Evolutionary conservation across 1,140 invertebrate genomes (phyloP), one percentile per base, ranked within the genome.

Genomic region (Heliconius nattereri): DNA sequence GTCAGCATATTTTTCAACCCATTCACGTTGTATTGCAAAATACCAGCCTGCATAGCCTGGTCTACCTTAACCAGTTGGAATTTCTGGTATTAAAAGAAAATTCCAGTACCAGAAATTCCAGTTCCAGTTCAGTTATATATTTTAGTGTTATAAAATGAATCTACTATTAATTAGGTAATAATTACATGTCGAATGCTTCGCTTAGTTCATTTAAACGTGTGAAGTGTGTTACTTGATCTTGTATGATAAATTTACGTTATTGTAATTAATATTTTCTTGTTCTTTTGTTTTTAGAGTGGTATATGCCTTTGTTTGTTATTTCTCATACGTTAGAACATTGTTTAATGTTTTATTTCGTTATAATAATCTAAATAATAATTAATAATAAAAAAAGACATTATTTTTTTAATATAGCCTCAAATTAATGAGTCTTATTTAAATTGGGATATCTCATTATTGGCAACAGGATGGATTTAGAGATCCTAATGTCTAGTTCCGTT

Each of bases 61-160:
- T 74, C 84, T 77, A 78, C 84, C 81, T 84, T 84, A 84, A 81
- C 82, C 77, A 78, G 81, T 76, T 60, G 13, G 40, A 45, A 45
- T 16, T 45, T 45, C 40, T 45, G 40, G 40, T 45, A 45, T 45
- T 45, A 45, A 16, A 45, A 45, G 13, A 45, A 35, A 35, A 35
- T 71, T 20, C 7, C 20, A 35, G 66, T n/a, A 76, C 75, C 35
- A 66, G 75, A 70, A 60, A 9, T n/a, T 76, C 75, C 29, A 19
- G 75, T 66, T 76, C 75, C 29, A 19, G 75, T 70, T 70, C 23
- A 13, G 60, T 66, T 66, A 66, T 66, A 66, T 66, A 66, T 66
- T 16, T 66, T 26, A 66, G 60, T 66, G 1, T 66, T 66, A 66
- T 66, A 66, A 66, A 66, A 66, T 66, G 2, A 9, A 7, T 23